Conservation (phyloP, 2,797 vertebrate genomes). For the Amblyraja radiata region DNA sequence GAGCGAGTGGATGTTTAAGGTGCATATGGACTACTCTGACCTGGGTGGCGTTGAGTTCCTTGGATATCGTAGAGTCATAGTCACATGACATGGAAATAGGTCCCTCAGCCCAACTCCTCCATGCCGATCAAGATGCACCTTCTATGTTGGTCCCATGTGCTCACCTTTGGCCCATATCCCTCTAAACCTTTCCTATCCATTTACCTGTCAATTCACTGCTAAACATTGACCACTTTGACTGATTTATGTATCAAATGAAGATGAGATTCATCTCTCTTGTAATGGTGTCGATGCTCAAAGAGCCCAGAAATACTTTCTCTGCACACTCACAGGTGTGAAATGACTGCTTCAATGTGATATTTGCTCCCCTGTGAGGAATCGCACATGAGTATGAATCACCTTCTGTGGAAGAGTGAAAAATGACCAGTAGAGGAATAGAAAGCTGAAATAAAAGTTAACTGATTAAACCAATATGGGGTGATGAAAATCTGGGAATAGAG, state of each 20-base stretch:
- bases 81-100: too few relatives aligned
- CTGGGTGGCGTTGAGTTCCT: too few relatives aligned
- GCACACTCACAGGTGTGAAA: background rate
- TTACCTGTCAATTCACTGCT: background rate
- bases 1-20: too few relatives aligned
- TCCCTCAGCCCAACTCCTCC: too few relatives aligned
- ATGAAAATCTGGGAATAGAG: background rate
- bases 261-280: background rate
- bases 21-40: too few relatives aligned
- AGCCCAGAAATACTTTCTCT: background rate
- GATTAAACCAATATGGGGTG: background rate
- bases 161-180: too few relatives aligned
- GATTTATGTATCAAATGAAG: background rate
- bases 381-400: background rate
- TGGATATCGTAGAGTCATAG: too few relatives aligned
- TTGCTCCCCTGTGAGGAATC: background rate
- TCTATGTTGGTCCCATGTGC: too few relatives aligned
- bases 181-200: too few relatives aligned
- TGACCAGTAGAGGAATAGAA: background rate
- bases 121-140: too few relatives aligned
- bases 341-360: background rate
- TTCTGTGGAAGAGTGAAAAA: background rate
- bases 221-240: background rate
- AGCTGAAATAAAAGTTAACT: background rate
- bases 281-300: background rate